A percentile compares a stretch with the other conserved stretches of the same genome.
These are phyloP conservation scores for Grallaria varia DNA, from an alignment of 2,113 vertebrate genomes.

Conservation along the genomic window DNA sequence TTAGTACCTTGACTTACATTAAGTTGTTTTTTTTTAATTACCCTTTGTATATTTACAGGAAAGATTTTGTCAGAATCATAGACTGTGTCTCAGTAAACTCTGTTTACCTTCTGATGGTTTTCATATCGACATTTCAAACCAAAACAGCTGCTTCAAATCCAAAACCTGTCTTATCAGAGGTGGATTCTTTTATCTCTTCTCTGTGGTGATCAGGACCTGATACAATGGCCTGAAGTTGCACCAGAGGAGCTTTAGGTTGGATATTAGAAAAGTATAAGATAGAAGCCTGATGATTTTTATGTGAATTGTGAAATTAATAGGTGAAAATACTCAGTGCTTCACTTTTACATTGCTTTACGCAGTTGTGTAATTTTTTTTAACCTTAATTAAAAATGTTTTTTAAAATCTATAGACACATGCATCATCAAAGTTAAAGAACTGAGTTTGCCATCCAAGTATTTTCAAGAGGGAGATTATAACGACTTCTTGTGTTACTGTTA, in stretches of 20 bases:
- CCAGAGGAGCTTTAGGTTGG: neutral
- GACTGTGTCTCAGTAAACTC: neutral
- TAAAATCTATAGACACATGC: neutral
- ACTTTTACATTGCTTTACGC: neutral
- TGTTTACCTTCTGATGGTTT: neutral
- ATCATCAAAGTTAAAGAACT: neutral
- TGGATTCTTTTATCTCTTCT: neutral
- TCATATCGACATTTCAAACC: neutral
- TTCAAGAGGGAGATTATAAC: neutral
- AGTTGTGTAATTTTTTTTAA: neutral
- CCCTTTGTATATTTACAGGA: neutral
- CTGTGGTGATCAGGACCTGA: neutral
- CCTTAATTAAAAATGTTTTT: neutral
- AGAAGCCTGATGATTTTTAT: neutral
- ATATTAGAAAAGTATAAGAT: neutral
- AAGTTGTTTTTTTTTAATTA: neutral
- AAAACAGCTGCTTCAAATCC: neutral
- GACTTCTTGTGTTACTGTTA: neutral
- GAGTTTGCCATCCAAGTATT: neutral
- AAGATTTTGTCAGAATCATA: neutral
- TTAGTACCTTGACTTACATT: neutral
- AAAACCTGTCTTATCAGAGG: neutral
- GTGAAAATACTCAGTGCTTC: neutral
- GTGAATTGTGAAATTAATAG: neutral
- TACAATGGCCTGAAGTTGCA: neutral